Base-by-base conservation (phyloP, 2,797 vertebrate genomes). In the Clarias pachynema region DNA sequence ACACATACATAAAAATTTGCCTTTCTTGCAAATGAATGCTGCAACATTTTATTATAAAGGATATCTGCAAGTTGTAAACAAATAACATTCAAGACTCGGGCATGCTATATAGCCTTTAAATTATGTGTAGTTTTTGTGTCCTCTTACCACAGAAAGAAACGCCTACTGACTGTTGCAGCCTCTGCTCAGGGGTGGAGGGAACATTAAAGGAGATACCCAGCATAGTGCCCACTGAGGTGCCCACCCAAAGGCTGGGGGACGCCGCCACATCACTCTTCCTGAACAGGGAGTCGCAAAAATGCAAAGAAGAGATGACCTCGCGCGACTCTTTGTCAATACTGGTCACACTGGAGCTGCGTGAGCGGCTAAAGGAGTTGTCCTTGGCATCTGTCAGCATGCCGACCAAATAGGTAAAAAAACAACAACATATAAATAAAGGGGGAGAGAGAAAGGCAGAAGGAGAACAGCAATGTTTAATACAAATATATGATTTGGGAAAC, bases 271-370 rank as follows among this genome's bases (percentile, higher is more conserved):
- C 97, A 0, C 93, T 91, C 93, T 97, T 99, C 90, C 96, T 96
- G 37, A 96, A 95, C 87, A 95, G 96, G 49, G 96, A 97, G 93
- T 99, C 98, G 86, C 96, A 97, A 90, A 99, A 99, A 92, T 96
- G 95, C 88, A 99, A 96, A 91, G 97, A 95, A 82, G 97, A 98
- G 93, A 99, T 96, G 80, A 97, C 96, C 93, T 99, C 98, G 0
- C 97, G 96, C 40, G 97, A 96, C 90, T 99, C 98, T 87, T 97
- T 94, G 90, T 99, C 98, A 90, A 99, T 98, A 94, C 98, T 99
- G 92, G 97, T 96, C 86, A 99, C 97, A 62, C 98, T 99, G 84
- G 98, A 99, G 90, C 97, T 99, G 86, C 97, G 95, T 0, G 98
- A 99, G 89, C 97, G 96, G 91, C 96, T 99, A 95, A 98, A 98